These are phyloP conservation scores for Quiscalus mexicanus DNA, from an alignment of 2,113 vertebrate genomes.

Conservation along the genomic window DNA sequence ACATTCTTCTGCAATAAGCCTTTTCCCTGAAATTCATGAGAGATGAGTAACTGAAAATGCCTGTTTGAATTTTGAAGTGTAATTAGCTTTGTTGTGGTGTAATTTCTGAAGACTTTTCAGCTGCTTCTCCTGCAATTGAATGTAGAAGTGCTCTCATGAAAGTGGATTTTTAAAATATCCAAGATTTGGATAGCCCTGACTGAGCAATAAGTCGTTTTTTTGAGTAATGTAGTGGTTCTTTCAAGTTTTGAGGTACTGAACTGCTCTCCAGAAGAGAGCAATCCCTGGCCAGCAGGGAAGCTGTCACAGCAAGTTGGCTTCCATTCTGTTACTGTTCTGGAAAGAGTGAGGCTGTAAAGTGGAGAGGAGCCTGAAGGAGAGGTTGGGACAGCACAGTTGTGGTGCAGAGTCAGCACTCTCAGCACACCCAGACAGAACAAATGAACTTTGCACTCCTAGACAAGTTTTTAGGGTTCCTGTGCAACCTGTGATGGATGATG, in stretches of 20 bases:
- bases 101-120: not conserved
- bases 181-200: not conserved
- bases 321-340: not conserved
- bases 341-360: not conserved
- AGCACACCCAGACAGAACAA: not conserved
- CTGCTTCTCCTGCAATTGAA: not conserved
- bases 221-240: rapidly evolving
- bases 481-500: not conserved
- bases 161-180: not conserved
- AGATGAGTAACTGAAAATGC: constrained; percentile 25
- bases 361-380: not conserved
- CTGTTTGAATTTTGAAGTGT: not conserved
- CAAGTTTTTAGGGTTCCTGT: not conserved
- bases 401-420: not conserved
- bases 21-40: not conserved
- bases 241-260: not conserved
- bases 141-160: not conserved
- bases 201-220: not conserved
- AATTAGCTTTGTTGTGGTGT: not conserved
- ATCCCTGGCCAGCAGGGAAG: not conserved
- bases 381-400: not conserved
- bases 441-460: not conserved
- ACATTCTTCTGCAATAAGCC: not conserved
- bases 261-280: not conserved
- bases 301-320: not conserved